phyloP scores from a whole-genome alignment of 2,888 invertebrate species.

The Heliconius aoede region DNA sequence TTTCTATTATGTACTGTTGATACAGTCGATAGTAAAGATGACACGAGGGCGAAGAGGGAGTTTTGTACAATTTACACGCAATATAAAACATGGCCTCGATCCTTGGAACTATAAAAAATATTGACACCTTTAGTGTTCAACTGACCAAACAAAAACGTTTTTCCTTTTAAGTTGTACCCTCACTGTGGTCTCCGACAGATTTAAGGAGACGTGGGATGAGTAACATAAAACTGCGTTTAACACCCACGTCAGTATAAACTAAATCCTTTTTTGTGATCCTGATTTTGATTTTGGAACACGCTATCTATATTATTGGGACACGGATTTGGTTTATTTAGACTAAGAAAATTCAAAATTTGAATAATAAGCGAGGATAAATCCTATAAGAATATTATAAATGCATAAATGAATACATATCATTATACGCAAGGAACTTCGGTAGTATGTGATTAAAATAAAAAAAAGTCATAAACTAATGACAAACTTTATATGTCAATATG shows the following conservation, averaged over 20 bases:
- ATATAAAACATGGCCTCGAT: conserved; percentile 35
- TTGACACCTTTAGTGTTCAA: conserved; percentile 40
- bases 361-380: no score
- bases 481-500: neutral
- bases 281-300: conserved; percentile 39
- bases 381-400: neutral
- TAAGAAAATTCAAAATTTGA: neutral
- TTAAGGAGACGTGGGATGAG: conserved; percentile 47
- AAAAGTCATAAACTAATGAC: neutral
- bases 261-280: conserved; percentile 36
- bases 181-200: conserved; percentile 46
- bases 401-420: neutral
- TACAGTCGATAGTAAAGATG: conserved; percentile 54
- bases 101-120: conserved; percentile 38
- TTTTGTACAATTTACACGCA: conserved; percentile 35
- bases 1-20: conserved; percentile 69
- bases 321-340: neutral
- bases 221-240: conserved; percentile 46
- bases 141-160: conserved; percentile 42
- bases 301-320: conserved; percentile 30
- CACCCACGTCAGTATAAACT: conserved; percentile 46
- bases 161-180: conserved; percentile 43
- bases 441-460: neutral
- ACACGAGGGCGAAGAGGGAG: conserved; percentile 28
- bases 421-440: neutral